Percentiles rank a stretch among this genome's conserved stretches.
Conservation (phyloP, 2,113 vertebrate genomes). For the Antigone vipio region DNA sequence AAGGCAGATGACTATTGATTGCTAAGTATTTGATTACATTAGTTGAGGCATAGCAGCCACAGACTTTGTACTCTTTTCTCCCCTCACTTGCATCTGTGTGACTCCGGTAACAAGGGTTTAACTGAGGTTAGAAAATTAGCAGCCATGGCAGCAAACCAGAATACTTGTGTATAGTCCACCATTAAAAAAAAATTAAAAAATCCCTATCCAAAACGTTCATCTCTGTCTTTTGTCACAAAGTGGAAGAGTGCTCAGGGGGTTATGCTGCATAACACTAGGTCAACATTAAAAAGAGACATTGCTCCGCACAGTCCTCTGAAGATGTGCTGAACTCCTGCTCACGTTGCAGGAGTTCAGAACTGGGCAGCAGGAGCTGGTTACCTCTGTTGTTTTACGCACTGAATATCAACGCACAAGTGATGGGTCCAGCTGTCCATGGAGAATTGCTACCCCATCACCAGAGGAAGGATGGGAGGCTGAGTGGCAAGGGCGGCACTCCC, state of each 20-base stretch:
- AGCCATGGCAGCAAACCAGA: background rate
- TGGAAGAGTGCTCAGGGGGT: background rate
- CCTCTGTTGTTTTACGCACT: background rate
- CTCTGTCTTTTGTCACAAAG: background rate
- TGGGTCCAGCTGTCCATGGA: background rate
- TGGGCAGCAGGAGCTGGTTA: background rate
- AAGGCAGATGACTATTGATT: constrained; percentile 22
- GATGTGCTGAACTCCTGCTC: background rate
- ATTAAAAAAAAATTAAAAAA: background rate
- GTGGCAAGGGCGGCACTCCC: background rate
- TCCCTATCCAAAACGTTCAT: background rate
- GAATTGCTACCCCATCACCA: background rate
- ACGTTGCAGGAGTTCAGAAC: background rate
- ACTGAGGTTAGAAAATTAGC: background rate
- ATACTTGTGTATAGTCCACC: background rate
- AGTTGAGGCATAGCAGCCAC: background rate
- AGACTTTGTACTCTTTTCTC: constrained; percentile 52
- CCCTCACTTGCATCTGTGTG: background rate
- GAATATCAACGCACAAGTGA: background rate
- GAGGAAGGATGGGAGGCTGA: background rate
- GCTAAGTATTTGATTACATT: constrained; percentile 33
- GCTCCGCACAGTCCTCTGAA: background rate
- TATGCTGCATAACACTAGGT: background rate
- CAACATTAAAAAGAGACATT: background rate
- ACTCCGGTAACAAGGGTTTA: background rate